These are phyloP conservation scores for Temnothorax curvispinosus DNA, from an alignment of 1,140 invertebrate genomes.

Conservation along the genomic window DNA sequence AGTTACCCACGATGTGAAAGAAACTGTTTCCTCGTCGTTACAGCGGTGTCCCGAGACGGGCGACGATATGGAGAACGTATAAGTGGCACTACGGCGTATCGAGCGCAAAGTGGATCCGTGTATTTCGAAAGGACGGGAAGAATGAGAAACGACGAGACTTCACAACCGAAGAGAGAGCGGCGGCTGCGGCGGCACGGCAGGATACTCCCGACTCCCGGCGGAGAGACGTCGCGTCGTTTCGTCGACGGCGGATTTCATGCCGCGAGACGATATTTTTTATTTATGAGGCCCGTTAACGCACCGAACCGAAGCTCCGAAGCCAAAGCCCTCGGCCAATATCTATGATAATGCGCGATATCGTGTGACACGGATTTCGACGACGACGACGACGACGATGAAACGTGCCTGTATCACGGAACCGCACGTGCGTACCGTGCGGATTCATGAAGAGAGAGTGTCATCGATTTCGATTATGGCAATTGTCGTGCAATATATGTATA, in stretches of 20 bases:
- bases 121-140: constrained; percentile 38
- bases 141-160: constrained; percentile 46
- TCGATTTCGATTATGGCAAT: constrained; percentile 1
- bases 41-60: not conserved
- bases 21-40: not conserved
- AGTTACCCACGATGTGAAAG: not conserved
- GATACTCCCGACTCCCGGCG: constrained; percentile 17
- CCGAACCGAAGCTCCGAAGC: constrained; percentile 1
- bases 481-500: not conserved
- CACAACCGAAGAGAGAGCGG: not conserved
- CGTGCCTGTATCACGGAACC: constrained; percentile 19
- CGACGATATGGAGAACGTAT: constrained; percentile 19
- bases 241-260: constrained; percentile 40
- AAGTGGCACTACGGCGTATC: constrained; percentile 14
- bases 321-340: constrained; percentile 68
- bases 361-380: constrained; percentile 29
- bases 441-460: not conserved
- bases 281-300: constrained; percentile 65
- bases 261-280: constrained; percentile 64
- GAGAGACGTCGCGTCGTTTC: not conserved
- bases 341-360: constrained; percentile 69
- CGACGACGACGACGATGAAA: constrained; percentile 30
- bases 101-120: constrained; percentile 38
- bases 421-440: constrained; percentile 1
- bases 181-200: not conserved